Conservation (phyloP, 2,113 vertebrate genomes). For the Phainopepla nitens region DNA sequence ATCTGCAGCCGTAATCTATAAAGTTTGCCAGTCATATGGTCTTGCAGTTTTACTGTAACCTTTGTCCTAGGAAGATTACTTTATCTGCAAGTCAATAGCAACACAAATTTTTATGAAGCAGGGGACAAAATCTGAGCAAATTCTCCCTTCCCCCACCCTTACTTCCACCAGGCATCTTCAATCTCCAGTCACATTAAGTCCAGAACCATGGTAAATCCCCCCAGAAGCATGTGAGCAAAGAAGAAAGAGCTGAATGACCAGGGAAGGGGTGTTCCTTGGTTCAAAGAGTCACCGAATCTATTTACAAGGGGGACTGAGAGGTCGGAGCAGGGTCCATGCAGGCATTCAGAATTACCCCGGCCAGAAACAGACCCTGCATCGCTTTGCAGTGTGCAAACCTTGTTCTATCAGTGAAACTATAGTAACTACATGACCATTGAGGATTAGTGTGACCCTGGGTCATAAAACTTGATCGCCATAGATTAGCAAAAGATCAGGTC, state of each 20-base stretch:
- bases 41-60: not conserved
- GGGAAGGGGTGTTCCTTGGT: not conserved
- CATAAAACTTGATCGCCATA: slow-evolving; percentile 31
- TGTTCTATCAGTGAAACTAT: slow-evolving; percentile 39
- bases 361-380: not conserved
- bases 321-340: not conserved
- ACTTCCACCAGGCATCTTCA: not conserved
- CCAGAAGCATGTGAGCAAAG: not conserved
- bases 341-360: not conserved
- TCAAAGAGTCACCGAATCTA: slow-evolving; percentile 9
- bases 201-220: not conserved
- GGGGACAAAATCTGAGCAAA: not conserved
- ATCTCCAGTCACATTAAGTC: not conserved
- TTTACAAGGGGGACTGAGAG: not conserved
- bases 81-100: not conserved
- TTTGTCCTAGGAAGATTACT: not conserved
- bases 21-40: not conserved
- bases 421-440: slow-evolving; percentile 50
- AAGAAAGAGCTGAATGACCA: not conserved
- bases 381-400: not conserved
- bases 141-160: not conserved
- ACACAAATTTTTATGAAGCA: not conserved
- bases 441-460: slow-evolving; percentile 42
- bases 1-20: not conserved
- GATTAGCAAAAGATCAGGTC: slow-evolving; percentile 34